Evolutionary conservation across 2,888 invertebrate species (phyloP).

Genomic region (Dicyrtoma fusca): DNA sequence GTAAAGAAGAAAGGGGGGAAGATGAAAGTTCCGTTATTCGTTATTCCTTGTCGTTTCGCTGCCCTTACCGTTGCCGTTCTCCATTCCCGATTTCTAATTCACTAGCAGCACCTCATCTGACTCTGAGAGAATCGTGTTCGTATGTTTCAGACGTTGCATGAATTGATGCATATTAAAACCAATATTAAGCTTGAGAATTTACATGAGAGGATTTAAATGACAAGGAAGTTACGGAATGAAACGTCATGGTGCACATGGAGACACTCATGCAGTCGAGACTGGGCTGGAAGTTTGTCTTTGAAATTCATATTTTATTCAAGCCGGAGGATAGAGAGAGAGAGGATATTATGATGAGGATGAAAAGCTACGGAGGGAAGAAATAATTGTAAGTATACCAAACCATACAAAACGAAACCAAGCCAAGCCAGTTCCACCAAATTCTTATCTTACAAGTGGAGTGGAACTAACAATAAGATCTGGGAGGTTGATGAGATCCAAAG

Average conservation of each 20-base stretch:
- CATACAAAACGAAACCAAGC: too few species aligned
- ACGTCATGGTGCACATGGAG: too few species aligned
- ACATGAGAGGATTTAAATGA: not conserved
- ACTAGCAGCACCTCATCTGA: not conserved
- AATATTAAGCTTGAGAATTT: slow-evolving; percentile 13
- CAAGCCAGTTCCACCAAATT: too few species aligned
- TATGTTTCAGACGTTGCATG: not conserved
- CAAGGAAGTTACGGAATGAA: not conserved
- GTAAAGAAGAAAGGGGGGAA: not conserved
- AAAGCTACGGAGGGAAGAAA: too few species aligned
- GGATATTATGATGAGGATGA: too few species aligned
- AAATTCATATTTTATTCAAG: not conserved
- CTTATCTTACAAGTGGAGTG: slow-evolving; percentile 1
- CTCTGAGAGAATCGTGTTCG: not conserved
- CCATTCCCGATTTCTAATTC: not conserved
- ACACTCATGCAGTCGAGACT: too few species aligned
- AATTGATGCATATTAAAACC: not conserved
- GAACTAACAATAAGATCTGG: slow-evolving; percentile 17
- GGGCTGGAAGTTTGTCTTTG: slow-evolving; percentile 8
- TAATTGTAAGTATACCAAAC: too few species aligned
- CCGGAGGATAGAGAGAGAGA: too few species aligned
- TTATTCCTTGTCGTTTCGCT: not conserved
- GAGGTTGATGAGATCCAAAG: slow-evolving; percentile 26
- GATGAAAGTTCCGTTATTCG: not conserved
- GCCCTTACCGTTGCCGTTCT: not conserved